Conservation (phyloP, 2,888 invertebrate genomes). For the Calliopum simillimum region DNA sequence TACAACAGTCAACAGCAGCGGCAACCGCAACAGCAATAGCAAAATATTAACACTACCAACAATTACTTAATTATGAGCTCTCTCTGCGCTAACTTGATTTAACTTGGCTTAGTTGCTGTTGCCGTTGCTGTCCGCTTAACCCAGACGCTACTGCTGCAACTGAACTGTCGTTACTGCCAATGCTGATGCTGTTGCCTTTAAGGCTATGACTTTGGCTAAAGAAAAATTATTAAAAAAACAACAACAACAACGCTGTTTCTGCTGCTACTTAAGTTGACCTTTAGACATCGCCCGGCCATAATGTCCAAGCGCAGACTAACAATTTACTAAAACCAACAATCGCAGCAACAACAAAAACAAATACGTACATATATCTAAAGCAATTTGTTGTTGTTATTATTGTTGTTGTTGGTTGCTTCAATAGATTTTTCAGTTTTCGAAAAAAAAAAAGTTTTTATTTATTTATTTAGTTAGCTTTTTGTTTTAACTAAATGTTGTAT, state of each 20-base stretch:
- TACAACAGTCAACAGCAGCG: no score
- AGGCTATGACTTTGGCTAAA: background rate
- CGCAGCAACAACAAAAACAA: no score
- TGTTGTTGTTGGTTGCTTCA: no score
- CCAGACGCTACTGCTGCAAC: background rate
- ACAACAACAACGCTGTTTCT: background rate
- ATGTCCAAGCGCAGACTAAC: no score
- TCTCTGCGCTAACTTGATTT: slow-evolving; percentile 31
- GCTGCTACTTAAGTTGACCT: background rate
- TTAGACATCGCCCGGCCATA: no score
- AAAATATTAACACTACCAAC: background rate
- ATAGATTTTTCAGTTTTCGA: background rate
- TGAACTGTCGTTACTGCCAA: background rate
- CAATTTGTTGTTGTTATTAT: no score
- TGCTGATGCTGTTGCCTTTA: background rate
- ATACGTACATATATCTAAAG: no score
- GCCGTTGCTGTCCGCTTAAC: background rate
- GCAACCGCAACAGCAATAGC: background rate
- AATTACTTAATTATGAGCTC: slow-evolving; percentile 7
- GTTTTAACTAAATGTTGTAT: slow-evolving; percentile 1
- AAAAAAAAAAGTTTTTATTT: background rate
- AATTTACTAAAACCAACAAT: no score
- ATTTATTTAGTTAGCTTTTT: slow-evolving; percentile 21
- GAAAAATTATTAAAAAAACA: no score
- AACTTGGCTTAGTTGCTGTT: slow-evolving; percentile 28